Conservation (phyloP, 1,140 invertebrate species). For the Caerostris darwini region DNA sequence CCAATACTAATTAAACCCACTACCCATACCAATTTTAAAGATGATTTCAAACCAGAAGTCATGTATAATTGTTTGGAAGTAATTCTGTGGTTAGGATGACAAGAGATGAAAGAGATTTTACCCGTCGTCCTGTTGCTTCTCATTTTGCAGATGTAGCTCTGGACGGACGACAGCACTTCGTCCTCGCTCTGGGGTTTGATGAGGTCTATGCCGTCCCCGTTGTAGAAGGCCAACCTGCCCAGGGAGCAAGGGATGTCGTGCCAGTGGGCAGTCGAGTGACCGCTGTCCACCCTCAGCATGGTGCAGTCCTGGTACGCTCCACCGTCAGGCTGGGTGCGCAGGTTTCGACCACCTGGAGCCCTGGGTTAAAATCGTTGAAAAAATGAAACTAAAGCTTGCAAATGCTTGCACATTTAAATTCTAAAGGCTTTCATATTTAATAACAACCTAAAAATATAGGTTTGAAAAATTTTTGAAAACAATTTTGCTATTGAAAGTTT, state of each 20-base stretch:
- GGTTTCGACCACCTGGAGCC: conserved; percentile 34
- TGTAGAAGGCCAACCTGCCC: conserved; percentile 64
- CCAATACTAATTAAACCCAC: no score
- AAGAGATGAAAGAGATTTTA: not conserved
- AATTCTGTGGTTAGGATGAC: no score
- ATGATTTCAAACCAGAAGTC: no score
- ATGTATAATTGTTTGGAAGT: no score
- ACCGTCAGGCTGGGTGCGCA: conserved; percentile 79
- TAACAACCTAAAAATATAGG: not conserved
- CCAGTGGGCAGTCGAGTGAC: conserved; percentile 80
- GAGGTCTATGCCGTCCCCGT: conserved; percentile 26
- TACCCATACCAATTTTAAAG: no score
- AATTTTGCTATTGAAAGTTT: no score
- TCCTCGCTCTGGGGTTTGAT: not conserved
- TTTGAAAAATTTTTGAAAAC: no score
- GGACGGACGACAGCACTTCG: conserved; percentile 46
- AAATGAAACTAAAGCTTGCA: not conserved
- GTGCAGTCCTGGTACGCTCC: conserved; percentile 80
- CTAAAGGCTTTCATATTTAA: not conserved
- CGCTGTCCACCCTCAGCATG: conserved; percentile 79
- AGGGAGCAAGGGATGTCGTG: conserved; percentile 80
- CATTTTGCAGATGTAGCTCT: conserved; percentile 79
- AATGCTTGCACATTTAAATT: not conserved
- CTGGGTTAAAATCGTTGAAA: no score
- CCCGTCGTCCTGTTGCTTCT: conserved; percentile 39